Evolutionary conservation across 2,113 vertebrate species (phyloP).

Genomic region (Ceuthmochares aereus): DNA sequence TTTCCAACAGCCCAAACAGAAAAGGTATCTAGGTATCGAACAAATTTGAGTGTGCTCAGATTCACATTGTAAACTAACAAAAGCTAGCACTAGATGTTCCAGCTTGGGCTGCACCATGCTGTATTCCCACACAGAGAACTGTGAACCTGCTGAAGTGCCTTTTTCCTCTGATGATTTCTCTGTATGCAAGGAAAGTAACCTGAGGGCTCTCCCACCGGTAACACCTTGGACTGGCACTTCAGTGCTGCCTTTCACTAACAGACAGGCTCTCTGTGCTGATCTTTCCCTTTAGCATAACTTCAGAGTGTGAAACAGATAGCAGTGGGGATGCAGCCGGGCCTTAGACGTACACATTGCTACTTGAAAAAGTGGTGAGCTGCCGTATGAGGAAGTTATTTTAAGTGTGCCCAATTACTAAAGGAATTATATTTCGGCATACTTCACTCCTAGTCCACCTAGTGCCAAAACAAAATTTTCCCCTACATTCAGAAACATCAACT

Average conservation of each 20-base stretch:
- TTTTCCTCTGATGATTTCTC: not conserved
- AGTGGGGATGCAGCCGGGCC: not conserved
- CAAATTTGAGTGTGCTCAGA: not conserved
- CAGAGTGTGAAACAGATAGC: not conserved
- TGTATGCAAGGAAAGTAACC: not conserved
- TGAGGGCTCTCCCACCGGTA: rapidly evolving
- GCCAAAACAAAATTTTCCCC: not conserved
- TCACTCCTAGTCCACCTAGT: not conserved
- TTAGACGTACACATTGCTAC: not conserved
- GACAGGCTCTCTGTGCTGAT: not conserved
- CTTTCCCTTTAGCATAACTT: not conserved
- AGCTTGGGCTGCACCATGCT: not conserved
- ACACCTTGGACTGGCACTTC: rapidly evolving
- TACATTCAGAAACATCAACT: not conserved
- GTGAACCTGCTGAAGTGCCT: not conserved
- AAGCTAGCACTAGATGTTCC: not conserved
- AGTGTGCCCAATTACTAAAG: not conserved
- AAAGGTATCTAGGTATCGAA: not conserved
- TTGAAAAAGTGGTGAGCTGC: not conserved
- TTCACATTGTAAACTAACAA: not conserved
- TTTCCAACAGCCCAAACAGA: not conserved
- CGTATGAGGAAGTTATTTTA: not conserved
- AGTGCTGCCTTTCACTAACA: rapidly evolving
- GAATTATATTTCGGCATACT: not conserved
- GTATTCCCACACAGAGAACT: not conserved